Base-by-base conservation (phyloP, 2,113 vertebrate genomes). In the Caracal caracal region DNA sequence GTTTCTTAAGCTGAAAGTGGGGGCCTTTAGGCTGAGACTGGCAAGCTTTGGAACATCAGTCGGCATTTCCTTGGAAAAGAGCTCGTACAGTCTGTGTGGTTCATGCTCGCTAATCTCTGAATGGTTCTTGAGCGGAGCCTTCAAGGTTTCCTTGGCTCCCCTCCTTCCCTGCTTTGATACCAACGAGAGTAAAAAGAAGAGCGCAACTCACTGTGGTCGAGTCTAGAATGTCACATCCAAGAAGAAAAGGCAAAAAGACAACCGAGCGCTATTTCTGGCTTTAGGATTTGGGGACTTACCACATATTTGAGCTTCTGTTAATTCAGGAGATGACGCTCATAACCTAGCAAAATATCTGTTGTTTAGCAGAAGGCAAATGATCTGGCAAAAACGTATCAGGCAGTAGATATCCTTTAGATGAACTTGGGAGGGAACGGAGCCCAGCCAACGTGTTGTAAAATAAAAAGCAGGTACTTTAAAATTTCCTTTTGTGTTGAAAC, bases 41-140 rank as follows among this genome's bases (percentile, higher is more conserved):
- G 61, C 35, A 30, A 19, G 49, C 61, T 88, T 47, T n/a, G 82
- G 28, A 30, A 68, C 28, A 40, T 66, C 49, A 24, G 12, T 1
- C 66, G 30, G 28, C 70, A 75, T 92, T 49, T 26, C 17, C 19
- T 3, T 65, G 78, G 71, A 51, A 33, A 30, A 56, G 30, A 35
- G 17, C 12, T 66, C 13, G 4, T 1, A 10, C 1, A 0, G 43
- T 51, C 24, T 5, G 26, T 30, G 9, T 6, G n/a, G 51, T 19
- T 80, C 17, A 0, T 2, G 3, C 10, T 30, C 0, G 0, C 37
- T 66, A 20, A 83, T 33, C 51, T 90, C 89, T n/a, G 49, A 49
- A 78, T 12, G 80, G 66, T 37, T 49, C 11, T 33, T 88, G 43
- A 61, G 37, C 2, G 12, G n/a, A 40, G 1, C 1, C 24, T 61